Base-by-base conservation (phyloP, 2,797 vertebrate species). In the Galaxias olidus region DNA sequence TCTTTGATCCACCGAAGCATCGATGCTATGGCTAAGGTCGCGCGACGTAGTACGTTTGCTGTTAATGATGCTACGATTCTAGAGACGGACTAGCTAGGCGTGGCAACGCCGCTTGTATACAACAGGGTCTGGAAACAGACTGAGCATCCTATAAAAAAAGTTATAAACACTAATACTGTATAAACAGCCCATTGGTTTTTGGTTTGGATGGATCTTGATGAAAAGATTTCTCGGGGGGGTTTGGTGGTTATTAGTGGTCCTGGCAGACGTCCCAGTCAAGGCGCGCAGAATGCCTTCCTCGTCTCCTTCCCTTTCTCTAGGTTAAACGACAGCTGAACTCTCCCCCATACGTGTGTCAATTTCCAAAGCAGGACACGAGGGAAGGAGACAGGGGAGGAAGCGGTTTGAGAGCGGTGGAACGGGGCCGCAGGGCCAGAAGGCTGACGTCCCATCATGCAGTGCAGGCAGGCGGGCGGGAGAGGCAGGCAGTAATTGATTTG, bases 391-490 rank as follows among this genome's bases (percentile, higher is more conserved):
- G 59, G 48, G 57, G 51, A 65, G 47, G 53, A 64, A 66, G 19
- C 55, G 44, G 9, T 43, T 1, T 1, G 53, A 15, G 50, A 66
- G 49, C 9, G 71, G 46, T 49, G 59, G 45, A 50, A 51, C 1
- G 7, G 1, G 12, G 51, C 19, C 40, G 49, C 14, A 63, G 9
- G 59, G 15, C 17, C 15, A 11, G 2, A 44, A 14, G 61, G 58
- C 58, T 49, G 45, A 76, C 74, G 70, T 69, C 64, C 71, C 69
- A 74, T 74, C 84, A 88, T 87, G 86, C 86, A 86, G 66, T 64
- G 66, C 61, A 83, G 67, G 69, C 74, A 85, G 66, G 79, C 77
- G 75, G 68, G 73, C 68, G 84, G 60, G 75, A 65, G 71, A 69
- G 69, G 52, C 77, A 75, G 65, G 69, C 65, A 66, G 6, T 30